These are phyloP conservation scores for Berghia stephanieae DNA, from an alignment of 1,140 invertebrate genomes.

Conservation along the genomic window DNA sequence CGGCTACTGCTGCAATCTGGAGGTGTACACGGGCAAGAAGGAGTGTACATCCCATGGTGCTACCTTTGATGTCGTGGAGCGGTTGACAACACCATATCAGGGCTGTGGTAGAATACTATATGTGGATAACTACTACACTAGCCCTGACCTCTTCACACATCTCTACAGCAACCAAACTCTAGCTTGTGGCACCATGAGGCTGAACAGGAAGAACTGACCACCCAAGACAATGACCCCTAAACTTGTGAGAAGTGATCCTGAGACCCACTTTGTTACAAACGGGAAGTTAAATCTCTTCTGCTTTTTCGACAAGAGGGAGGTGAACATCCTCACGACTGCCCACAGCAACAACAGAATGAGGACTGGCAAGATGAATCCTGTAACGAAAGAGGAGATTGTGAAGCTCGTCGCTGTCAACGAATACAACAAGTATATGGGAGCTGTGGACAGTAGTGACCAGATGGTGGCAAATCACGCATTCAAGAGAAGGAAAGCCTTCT, in stretches of 20 bases:
- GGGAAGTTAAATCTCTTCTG: no score
- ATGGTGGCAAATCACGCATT: no score
- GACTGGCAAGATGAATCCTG: no score
- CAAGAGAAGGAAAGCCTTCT: no score
- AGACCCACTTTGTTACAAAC: no score
- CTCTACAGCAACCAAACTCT: neutral
- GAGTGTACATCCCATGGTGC: neutral
- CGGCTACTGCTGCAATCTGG: conserved; percentile 11
- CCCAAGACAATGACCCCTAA: no score
- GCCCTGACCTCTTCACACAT: no score
- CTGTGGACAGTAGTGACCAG: conserved; percentile 31
- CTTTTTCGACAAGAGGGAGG: no score
- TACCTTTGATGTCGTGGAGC: conserved; percentile 18
- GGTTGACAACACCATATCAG: neutral
- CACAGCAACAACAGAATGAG: no score
- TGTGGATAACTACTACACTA: conserved; percentile 14
- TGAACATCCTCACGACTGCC: no score
- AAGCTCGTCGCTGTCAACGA: conserved; percentile 15
- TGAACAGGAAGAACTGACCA: neutral
- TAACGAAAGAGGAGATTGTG: no score
- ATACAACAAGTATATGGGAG: conserved; percentile 27
- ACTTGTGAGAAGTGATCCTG: no score
- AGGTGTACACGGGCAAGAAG: conserved; percentile 19
- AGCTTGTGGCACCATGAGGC: neutral
- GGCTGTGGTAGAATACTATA: neutral